Evolutionary conservation across 2,888 invertebrate genomes (phyloP).

Genomic region (Caenorhabditis japonica): DNA sequence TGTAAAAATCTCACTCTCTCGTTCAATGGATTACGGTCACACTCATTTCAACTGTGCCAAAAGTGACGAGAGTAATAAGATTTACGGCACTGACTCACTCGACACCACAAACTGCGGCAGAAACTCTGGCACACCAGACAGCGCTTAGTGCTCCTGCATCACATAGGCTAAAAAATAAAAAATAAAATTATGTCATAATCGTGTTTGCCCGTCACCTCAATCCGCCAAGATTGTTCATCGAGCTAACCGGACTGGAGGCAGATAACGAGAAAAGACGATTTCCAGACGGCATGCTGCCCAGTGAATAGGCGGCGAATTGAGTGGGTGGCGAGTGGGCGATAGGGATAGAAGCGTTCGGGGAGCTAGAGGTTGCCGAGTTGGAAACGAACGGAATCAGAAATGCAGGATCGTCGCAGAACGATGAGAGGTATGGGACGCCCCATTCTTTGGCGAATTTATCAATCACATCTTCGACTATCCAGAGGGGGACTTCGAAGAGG

Average conservation of each 20-base stretch:
- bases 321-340: constrained; percentile 35
- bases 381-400: constrained; percentile 64
- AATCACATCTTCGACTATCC: constrained; percentile 55
- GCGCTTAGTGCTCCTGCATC: constrained; percentile 57
- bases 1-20: too few relatives aligned
- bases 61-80: constrained; percentile 2
- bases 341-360: constrained; percentile 12
- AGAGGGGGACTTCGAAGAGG: constrained; percentile 54
- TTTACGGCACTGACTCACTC: constrained; percentile 17
- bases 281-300: constrained; percentile 44
- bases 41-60: too few relatives aligned
- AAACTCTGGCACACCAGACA: constrained; percentile 64
- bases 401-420: constrained; percentile 61
- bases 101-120: constrained; percentile 59
- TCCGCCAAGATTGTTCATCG: constrained; percentile 23
- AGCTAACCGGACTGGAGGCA: constrained; percentile 34
- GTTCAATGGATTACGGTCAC: too few relatives aligned
- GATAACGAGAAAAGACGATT: constrained; percentile 54
- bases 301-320: constrained; percentile 24
- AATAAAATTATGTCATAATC: background rate
- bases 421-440: constrained; percentile 65
- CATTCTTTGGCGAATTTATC: constrained; percentile 61
- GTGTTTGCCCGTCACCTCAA: constrained; percentile 15
- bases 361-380: constrained; percentile 12
- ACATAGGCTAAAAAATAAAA: constrained; percentile 24